A percentile compares a stretch with the other conserved stretches of the same genome.
Evolutionary conservation across 2,797 vertebrate species (phyloP).

Genomic region (Todus mexicanus): DNA sequence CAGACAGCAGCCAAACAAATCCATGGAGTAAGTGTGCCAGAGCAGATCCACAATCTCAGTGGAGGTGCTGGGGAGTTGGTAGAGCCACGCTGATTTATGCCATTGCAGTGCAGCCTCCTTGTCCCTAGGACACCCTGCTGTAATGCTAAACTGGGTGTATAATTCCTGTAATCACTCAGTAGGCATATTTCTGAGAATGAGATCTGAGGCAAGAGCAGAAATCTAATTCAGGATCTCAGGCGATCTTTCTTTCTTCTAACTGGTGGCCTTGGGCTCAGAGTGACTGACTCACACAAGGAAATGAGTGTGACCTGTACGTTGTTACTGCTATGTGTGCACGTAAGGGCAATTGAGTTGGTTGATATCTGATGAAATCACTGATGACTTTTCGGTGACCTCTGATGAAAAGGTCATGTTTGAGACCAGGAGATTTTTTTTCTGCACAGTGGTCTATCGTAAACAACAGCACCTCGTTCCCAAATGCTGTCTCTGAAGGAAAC

Average conservation of each 20-base stretch:
- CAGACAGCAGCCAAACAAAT: not conserved
- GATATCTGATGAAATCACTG: conserved; percentile 64
- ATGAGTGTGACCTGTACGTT: conserved; percentile 37
- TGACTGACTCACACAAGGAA: conserved; percentile 63
- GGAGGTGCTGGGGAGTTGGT: not conserved
- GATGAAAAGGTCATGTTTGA: conserved; percentile 9
- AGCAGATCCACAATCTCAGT: not conserved
- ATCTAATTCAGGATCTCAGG: conserved; percentile 50
- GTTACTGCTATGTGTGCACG: conserved; percentile 45
- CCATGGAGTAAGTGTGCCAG: not conserved
- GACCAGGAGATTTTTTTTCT: conserved; percentile 21
- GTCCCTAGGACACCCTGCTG: not conserved
- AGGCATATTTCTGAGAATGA: conserved; percentile 53
- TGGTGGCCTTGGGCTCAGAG: conserved; percentile 57
- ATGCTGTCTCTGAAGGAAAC: not conserved
- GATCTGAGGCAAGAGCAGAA: conserved; percentile 51
- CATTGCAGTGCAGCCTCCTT: not conserved
- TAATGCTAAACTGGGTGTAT: not conserved
- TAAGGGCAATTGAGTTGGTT: conserved; percentile 60
- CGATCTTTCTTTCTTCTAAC: conserved; percentile 57
- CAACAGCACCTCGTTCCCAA: conserved; percentile 7
- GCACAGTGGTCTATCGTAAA: conserved; percentile 9
- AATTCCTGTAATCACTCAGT: conserved; percentile 32
- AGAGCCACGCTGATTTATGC: not conserved
- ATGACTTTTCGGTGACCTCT: conserved; percentile 59